Percentiles rank a stretch among this genome's conserved stretches.
Conservation (phyloP, 2,797 vertebrate species). For the Podargus strigoides region DNA sequence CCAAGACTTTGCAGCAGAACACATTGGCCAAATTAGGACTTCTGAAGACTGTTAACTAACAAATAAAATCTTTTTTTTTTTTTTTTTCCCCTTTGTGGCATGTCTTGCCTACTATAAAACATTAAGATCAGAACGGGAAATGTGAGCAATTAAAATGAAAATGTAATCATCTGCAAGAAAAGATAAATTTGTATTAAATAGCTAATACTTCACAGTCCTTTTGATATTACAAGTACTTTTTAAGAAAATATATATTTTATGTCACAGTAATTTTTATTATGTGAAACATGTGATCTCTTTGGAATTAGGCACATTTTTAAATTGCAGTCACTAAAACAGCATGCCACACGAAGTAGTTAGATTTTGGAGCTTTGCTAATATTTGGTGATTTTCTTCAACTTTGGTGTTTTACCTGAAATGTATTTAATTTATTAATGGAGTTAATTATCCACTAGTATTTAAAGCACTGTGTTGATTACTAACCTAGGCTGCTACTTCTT, state of each 20-base stretch:
- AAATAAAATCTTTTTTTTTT: slow-evolving; percentile 47
- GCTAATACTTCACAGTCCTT: slow-evolving; percentile 68
- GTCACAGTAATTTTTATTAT: slow-evolving; percentile 62
- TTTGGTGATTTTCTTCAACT: slow-evolving; percentile 8
- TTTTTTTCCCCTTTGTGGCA: slow-evolving; percentile 27
- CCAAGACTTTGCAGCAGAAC: slow-evolving; percentile 78
- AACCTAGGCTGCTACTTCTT: neutral
- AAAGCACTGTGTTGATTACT: slow-evolving; percentile 11
- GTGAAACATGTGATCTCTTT: slow-evolving; percentile 59
- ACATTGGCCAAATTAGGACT: slow-evolving; percentile 72
- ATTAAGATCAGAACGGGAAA: slow-evolving; percentile 70
- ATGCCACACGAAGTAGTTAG: neutral
- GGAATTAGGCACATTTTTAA: slow-evolving; percentile 54
- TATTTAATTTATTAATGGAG: neutral
- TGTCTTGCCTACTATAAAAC: slow-evolving; percentile 63
- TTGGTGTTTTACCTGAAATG: slow-evolving; percentile 36
- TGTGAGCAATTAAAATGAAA: slow-evolving; percentile 73
- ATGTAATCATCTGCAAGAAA: slow-evolving; percentile 69
- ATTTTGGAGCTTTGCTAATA: slow-evolving; percentile 38
- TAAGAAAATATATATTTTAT: slow-evolving; percentile 66
- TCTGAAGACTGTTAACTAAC: slow-evolving; percentile 69
- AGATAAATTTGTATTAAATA: slow-evolving; percentile 71
- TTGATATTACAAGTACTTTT: slow-evolving; percentile 73
- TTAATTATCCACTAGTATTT: slow-evolving; percentile 20
- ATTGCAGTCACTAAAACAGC: slow-evolving; percentile 34